phyloP scores from a whole-genome alignment of 2,113 vertebrate species.

The Antechinus stuartii region DNA sequence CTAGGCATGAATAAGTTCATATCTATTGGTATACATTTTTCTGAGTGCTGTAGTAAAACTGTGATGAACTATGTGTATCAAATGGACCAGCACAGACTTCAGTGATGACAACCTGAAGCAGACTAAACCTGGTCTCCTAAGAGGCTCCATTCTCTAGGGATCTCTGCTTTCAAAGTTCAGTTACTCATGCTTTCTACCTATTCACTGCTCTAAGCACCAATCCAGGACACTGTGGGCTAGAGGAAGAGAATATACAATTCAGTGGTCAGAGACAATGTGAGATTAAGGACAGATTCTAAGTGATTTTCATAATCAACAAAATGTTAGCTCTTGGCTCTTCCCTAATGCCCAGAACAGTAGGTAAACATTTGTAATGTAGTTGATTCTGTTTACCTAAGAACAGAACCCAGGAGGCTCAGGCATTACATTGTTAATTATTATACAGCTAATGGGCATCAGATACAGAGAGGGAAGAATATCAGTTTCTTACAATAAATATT shows the following conservation, averaged over 20 bases:
- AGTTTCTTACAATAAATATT: neutral
- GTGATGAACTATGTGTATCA: neutral
- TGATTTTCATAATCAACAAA: constrained; percentile 50
- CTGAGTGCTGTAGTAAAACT: neutral
- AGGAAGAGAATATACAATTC: constrained; percentile 24
- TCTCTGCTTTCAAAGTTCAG: neutral
- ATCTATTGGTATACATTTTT: neutral
- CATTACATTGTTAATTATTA: neutral
- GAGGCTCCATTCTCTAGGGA: constrained; percentile 39
- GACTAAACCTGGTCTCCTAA: neutral
- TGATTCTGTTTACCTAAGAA: constrained; percentile 32
- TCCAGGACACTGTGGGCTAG: neutral
- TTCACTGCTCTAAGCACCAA: constrained; percentile 18
- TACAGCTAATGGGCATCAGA: neutral
- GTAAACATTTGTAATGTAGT: neutral
- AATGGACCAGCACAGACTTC: neutral
- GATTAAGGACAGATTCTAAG: constrained; percentile 46
- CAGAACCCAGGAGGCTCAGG: neutral
- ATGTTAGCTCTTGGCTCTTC: neutral
- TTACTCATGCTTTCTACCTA: neutral
- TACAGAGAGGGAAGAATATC: neutral
- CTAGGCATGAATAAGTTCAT: neutral
- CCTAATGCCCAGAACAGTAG: neutral
- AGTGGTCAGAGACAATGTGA: constrained; percentile 20
- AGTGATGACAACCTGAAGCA: neutral